Conservation (phyloP, 2,113 vertebrate species). For the Lathamus discolor region DNA sequence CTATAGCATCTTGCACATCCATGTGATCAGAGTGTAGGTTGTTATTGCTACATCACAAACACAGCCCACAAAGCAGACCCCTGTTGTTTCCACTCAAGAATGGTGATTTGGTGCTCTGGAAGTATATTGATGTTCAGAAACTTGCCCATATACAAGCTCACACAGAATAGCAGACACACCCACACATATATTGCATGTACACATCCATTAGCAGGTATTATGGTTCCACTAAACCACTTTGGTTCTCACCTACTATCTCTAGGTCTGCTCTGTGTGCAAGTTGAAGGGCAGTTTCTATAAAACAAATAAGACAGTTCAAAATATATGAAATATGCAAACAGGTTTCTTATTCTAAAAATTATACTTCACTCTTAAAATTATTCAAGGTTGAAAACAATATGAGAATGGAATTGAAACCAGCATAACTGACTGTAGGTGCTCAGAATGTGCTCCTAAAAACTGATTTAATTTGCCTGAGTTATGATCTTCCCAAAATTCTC, state of each 20-base stretch:
- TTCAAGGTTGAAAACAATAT: not conserved
- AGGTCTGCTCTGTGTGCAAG: not conserved
- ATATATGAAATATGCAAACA: not conserved
- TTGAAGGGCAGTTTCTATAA: not conserved
- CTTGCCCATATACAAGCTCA: not conserved
- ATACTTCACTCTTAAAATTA: not conserved
- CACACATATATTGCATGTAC: accelerated
- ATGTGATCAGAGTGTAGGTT: not conserved
- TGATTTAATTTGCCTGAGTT: not conserved
- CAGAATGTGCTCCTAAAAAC: not conserved
- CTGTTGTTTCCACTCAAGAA: not conserved
- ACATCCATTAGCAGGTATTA: not conserved
- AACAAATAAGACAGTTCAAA: not conserved
- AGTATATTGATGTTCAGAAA: not conserved
- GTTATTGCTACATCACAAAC: not conserved
- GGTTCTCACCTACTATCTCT: not conserved
- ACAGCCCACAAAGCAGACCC: not conserved
- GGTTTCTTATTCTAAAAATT: not conserved
- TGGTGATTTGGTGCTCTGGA: not conserved
- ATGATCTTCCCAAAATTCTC: not conserved
- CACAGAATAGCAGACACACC: not conserved
- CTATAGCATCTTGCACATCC: accelerated
- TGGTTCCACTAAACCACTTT: not conserved
- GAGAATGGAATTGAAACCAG: not conserved
- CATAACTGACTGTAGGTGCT: not conserved